Percentiles rank a stretch among this genome's conserved stretches.
Conservation (phyloP, 2,113 vertebrate genomes). For the Gracilinanus agilis region DNA sequence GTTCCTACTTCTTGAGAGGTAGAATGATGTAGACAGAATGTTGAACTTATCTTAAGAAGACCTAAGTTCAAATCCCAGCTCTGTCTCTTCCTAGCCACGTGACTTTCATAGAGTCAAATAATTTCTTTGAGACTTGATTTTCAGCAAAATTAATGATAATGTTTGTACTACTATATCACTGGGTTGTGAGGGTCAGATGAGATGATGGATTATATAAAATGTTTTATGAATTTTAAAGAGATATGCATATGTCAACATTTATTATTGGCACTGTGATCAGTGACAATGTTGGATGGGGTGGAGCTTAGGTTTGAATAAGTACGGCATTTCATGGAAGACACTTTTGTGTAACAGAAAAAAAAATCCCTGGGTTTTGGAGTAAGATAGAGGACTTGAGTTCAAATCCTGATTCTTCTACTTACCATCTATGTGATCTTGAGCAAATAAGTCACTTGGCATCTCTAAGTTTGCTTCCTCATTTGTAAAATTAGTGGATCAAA, state of each 20-base stretch:
- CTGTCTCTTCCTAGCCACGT: background rate
- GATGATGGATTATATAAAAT: background rate
- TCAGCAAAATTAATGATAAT: fast-evolving
- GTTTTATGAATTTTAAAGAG: background rate
- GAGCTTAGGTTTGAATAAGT: background rate
- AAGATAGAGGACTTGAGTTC: background rate
- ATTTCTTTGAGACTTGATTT: background rate
- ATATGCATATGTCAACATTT: background rate
- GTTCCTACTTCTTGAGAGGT: background rate
- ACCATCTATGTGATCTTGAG: too few species aligned
- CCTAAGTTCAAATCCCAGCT: background rate
- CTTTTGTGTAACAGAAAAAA: background rate
- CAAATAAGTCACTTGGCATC: background rate
- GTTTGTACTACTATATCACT: background rate
- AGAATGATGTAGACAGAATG: background rate
- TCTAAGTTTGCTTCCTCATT: background rate
- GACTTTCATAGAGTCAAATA: background rate
- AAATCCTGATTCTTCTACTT: background rate
- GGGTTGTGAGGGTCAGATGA: background rate
- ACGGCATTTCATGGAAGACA: background rate
- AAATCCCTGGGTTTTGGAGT: background rate
- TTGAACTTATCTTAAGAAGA: background rate
- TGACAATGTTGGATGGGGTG: background rate
- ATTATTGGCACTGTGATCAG: background rate
- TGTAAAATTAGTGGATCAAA: background rate